A percentile compares a stretch with the other conserved stretches of the same genome.
These are phyloP conservation scores for Lathronympha strigana DNA, from an alignment of 2,888 invertebrate genomes.

Conservation along the genomic window DNA sequence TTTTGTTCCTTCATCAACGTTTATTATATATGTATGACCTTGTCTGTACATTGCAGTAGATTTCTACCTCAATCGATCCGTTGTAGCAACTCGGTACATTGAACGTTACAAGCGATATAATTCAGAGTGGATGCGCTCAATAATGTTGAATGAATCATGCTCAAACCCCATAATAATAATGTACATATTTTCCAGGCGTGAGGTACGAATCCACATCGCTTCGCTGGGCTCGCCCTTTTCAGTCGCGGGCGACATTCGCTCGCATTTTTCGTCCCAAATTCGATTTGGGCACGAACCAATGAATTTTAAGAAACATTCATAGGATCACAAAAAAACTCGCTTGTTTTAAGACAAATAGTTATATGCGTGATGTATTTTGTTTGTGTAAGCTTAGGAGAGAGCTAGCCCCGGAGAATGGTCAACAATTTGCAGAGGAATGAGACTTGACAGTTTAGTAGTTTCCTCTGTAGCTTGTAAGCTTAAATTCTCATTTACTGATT, in stretches of 20 bases:
- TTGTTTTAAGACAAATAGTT: slow-evolving; percentile 1
- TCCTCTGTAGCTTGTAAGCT: too few species aligned
- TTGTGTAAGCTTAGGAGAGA: neutral
- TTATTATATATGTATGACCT: too few species aligned
- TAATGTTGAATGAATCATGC: slow-evolving; percentile 25
- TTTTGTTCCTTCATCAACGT: too few species aligned
- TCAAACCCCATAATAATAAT: slow-evolving; percentile 21
- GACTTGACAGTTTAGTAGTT: too few species aligned
- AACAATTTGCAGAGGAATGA: too few species aligned
- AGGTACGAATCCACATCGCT: slow-evolving; percentile 12
- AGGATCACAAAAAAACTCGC: slow-evolving; percentile 13
- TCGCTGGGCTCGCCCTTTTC: slow-evolving; percentile 27
- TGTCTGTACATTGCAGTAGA: too few species aligned
- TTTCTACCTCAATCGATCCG: too few species aligned
- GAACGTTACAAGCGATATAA: slow-evolving; percentile 14
- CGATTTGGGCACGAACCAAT: slow-evolving; percentile 31
- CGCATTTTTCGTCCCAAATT: slow-evolving; percentile 35
- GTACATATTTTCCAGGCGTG: slow-evolving; percentile 35
- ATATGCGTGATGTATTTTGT: neutral
- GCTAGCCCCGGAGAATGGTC: too few species aligned
- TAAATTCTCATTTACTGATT: too few species aligned
- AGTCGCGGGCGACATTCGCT: slow-evolving; percentile 26
- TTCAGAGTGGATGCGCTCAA: slow-evolving; percentile 29
- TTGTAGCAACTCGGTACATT: neutral
- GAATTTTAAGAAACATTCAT: slow-evolving; percentile 24